Conservation (phyloP, 1,140 invertebrate genomes). For the Drosophila sulfurigaster region DNA sequence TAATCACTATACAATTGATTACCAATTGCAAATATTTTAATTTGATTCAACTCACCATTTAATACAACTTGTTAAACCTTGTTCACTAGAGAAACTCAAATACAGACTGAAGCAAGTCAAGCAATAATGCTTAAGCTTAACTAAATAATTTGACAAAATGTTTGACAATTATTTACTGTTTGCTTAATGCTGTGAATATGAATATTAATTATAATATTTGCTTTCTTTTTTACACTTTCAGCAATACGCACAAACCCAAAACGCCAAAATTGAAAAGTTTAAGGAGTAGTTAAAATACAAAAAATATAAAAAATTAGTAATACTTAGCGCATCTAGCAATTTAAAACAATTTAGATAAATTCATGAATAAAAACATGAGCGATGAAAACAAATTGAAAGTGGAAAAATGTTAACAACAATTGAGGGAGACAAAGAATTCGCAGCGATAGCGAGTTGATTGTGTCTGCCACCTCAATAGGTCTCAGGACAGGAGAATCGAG, state of each 20-base stretch:
- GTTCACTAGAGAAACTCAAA: no score
- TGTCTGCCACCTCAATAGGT: background rate
- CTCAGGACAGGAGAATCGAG: conserved; percentile 11
- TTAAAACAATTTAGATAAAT: conserved; percentile 9
- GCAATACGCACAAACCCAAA: conserved; percentile 6
- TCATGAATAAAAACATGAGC: background rate
- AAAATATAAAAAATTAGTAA: background rate
- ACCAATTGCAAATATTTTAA: no score
- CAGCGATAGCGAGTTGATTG: conserved; percentile 31
- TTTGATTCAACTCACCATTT: no score
- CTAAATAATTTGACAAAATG: no score
- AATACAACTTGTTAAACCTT: no score
- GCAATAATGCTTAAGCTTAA: no score
- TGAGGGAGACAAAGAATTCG: conserved; percentile 4
- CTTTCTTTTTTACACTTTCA: background rate
- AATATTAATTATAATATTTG: no score
- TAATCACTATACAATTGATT: no score
- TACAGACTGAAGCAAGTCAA: no score
- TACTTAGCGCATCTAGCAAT: background rate
- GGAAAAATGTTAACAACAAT: conserved; percentile 27
- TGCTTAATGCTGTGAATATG: no score
- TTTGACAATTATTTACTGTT: no score
- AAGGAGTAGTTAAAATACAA: background rate
- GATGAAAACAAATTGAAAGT: background rate
- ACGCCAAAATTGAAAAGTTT: background rate